Base-by-base conservation (phyloP, 2,888 invertebrate genomes). In the Argyra leucocephala region DNA sequence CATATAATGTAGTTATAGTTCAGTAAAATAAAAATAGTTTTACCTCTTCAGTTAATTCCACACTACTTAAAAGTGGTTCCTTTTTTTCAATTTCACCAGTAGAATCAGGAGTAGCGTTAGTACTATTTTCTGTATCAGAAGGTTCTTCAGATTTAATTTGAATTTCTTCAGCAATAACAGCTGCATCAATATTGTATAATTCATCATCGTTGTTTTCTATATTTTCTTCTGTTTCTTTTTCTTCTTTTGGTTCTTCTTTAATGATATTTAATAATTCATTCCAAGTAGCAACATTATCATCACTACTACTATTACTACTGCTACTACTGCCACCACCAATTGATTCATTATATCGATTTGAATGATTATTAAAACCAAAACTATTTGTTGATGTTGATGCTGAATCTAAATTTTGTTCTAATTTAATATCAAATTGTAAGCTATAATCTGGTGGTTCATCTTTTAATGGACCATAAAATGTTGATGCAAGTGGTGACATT, bases 381-480 rank as follows among this genome's bases (percentile, higher is more conserved):
- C 23, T 62, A 48, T 62, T 61, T 22, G 65, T 26, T 59, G 66
- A 12, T 37, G 67, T 65, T 65, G 67, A 70, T 36, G 68, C 69
- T 0, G 70, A 66, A 9, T 67, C 66, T 37, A 75, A 70, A 3
- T 71, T 72, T 10, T 76, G 73, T 3, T 76, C 74, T 63, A 76
- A 59, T 26, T 72, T 73, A 22, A 76, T 65, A 70, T 76, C 75
- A 63, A 74, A 64, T 22, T 71, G 71, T 7, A 67, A 70, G 58
- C 66, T 72, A 24, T 61, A 64, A 23, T 84, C 67, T 77, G 70
- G 69, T 70, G 81, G 69, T 78, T 83, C 69, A 82, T 74, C 72
- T 79, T 82, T 72, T 70, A 81, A 69, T 7, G 78, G 77, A 65
- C 75, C 73, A 22, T 73, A 74, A 65, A 77, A 77, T 2, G 71